phyloP scores from a whole-genome alignment of 2,888 invertebrate genomes.

The Drosophila differens region DNA sequence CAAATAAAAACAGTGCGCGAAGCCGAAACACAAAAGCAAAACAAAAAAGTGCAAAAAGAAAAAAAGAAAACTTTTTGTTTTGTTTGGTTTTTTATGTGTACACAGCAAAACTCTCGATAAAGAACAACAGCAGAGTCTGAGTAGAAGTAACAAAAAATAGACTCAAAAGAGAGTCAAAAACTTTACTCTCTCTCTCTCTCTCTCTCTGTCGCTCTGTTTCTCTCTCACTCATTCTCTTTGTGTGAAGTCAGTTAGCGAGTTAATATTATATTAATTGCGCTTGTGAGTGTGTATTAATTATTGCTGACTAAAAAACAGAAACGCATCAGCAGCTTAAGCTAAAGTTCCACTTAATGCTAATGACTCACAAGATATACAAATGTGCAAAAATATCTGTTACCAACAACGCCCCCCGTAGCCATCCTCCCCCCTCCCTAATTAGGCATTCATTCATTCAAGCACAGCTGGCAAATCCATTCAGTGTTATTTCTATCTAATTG shows the following conservation, averaged over 20 bases:
- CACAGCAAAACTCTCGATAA: conserved; percentile 18
- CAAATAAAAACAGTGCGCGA: conserved; percentile 51
- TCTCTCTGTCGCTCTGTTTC: background rate
- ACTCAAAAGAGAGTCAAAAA: conserved; percentile 11
- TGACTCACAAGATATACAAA: conserved; percentile 46
- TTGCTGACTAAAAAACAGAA: conserved; percentile 41
- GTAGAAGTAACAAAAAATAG: background rate
- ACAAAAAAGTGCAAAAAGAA: conserved; percentile 64
- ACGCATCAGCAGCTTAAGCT: conserved; percentile 21
- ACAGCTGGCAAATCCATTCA: conserved; percentile 9
- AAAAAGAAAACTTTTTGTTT: conserved; percentile 2
- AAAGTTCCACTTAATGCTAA: conserved; percentile 40
- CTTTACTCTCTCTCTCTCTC: background rate
- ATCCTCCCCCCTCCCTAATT: background rate
- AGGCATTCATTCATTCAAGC: conserved; percentile 23
- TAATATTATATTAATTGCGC: conserved; percentile 48
- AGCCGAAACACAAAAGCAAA: conserved; percentile 67
- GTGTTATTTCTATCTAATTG: background rate
- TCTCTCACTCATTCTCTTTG: conserved; percentile 3
- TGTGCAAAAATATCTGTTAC: conserved; percentile 24
- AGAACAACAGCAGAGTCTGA: conserved; percentile 16
- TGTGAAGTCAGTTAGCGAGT: conserved; percentile 47
- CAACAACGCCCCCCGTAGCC: background rate
- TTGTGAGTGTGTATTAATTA: conserved; percentile 52
- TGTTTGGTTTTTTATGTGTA: background rate